Evolutionary conservation across 2,888 invertebrate genomes (phyloP).

Genomic region (Seira musarum): DNA sequence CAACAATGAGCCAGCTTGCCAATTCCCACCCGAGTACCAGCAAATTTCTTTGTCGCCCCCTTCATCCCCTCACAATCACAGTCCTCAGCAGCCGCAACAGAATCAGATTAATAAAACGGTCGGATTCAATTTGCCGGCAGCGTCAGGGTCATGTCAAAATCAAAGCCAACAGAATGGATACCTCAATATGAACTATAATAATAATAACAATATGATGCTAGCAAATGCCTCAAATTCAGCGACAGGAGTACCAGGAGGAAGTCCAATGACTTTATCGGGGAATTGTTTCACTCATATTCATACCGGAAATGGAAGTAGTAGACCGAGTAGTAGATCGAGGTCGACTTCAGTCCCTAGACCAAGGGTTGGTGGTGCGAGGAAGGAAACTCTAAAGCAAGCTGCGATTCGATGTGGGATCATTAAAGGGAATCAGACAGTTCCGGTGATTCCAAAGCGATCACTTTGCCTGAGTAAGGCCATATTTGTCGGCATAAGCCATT

Average conservation of each 20-base stretch:
- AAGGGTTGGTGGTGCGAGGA: slow-evolving; percentile 17
- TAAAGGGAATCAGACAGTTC: slow-evolving; percentile 39
- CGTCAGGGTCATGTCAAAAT: background rate
- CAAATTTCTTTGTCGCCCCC: background rate
- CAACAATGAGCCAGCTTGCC: background rate
- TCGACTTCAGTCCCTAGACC: slow-evolving; percentile 40
- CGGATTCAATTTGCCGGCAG: slow-evolving; percentile 23
- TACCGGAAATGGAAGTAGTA: background rate
- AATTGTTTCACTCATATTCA: no score
- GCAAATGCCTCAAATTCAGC: background rate
- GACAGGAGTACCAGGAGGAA: no score
- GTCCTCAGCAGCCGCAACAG: background rate
- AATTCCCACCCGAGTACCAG: background rate
- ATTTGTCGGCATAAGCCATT: no score
- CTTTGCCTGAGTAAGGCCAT: slow-evolving; percentile 34
- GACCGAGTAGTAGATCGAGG: no score
- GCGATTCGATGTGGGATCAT: slow-evolving; percentile 52
- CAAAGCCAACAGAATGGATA: background rate
- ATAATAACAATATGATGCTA: background rate
- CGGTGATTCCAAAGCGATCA: slow-evolving; percentile 38
- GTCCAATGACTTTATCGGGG: slow-evolving; percentile 17
- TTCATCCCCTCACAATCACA: background rate
- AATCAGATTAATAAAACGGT: slow-evolving; percentile 30
- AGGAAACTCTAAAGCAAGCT: slow-evolving; percentile 46
- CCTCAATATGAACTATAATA: background rate